Base-by-base conservation (phyloP, 1,140 invertebrate genomes). In the Eriosoma lanigerum region DNA sequence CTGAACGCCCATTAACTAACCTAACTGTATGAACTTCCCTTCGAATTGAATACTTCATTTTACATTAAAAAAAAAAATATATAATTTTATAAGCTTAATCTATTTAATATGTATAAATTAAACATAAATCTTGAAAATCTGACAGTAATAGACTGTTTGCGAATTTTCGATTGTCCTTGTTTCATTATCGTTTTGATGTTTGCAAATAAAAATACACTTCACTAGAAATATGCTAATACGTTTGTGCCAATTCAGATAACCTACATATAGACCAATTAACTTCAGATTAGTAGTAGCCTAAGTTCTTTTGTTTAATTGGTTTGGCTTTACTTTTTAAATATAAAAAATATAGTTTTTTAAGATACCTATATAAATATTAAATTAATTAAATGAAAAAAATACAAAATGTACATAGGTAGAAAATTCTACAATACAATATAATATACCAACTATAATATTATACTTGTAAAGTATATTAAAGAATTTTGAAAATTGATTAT, bases 201-300 rank as follows among this genome's bases (percentile, higher is more conserved):
- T 48, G 75, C 38, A 29, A 78, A 60, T 58, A 78, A 76, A 21
- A 21, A 72, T 72, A 60, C 54, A 76, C 52, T 46, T 76, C 24
- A 48, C 15, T 19, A 15, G 52, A 26, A 26, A 10, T 54, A 78
- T 62, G 75, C 38, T 48, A 60, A 62, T 62, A 44, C 21, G 38
- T 76, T 60, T 21, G 32, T 62, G 75, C 75, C 56, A 62, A 60
- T 60, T 78, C 60, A 78, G 75, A 78, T 78, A 78, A 78, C 75
- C 75, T 78, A 78, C 32, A 62, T 78, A 62, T 78, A 62, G 24
- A 48, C 32, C 60, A 48, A 62, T 78, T 78, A 60, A 26, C 52
- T n/a, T 46, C 21, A 48, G n/a, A 78, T 78, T 75, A 38, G 56
- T 58, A 56, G 29, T 32, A 75, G n/a, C 29, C 48, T 19, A 46